Evolutionary conservation across 1,140 invertebrate species (phyloP), one percentile per base, ranked within the genome.

Genomic region (Homalodisca vitripennis): DNA sequence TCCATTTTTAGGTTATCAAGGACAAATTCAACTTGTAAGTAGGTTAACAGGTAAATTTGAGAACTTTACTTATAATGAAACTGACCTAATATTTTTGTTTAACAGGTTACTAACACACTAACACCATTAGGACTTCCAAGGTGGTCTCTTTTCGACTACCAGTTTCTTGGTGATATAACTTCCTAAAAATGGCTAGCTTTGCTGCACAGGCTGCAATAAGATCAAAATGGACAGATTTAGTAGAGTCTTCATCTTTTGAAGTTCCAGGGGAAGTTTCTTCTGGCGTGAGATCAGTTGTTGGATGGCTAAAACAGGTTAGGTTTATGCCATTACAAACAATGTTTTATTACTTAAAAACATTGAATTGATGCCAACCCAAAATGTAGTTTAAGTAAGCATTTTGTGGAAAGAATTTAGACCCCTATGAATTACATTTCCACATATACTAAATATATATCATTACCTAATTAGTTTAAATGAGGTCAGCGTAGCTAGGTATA

Each of bases 221-320:
- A 29, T 86, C 86, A 1, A 84, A 85, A 67, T 88, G 86, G 86
- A 86, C 84, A 73, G 85, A 87, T 69, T 80, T 89, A 66, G 84
- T 88, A 51, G 87, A 89, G 74, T 86, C 87, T 41, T 84, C 86
- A 55, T 63, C 73, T 32, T 74, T 78, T 66, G 86, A 88, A 70
- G 85, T 88, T 26, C 86, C 86, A 20, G 81, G 85, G 31, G 87
- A 89, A 78, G 87, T 89, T 12, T 83, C 85, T 0, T 85, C 84
- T 72, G 86, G 87, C 71, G 86, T 89, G 41, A 83, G 85, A 70
- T 89, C 86, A 70, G 88, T 89, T 73, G 88, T 89, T 67, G 88
- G 88, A 79, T 90, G 88, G 88, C 83, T 90, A 34, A 90, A 90
- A 83, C 88, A 90, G 88, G 88, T 88, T 62, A 30, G 63, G 22